Percentiles rank a stretch among this genome's conserved stretches.
phyloP scores from a whole-genome alignment of 2,888 invertebrate genomes.

The Steromphala cineraria region DNA sequence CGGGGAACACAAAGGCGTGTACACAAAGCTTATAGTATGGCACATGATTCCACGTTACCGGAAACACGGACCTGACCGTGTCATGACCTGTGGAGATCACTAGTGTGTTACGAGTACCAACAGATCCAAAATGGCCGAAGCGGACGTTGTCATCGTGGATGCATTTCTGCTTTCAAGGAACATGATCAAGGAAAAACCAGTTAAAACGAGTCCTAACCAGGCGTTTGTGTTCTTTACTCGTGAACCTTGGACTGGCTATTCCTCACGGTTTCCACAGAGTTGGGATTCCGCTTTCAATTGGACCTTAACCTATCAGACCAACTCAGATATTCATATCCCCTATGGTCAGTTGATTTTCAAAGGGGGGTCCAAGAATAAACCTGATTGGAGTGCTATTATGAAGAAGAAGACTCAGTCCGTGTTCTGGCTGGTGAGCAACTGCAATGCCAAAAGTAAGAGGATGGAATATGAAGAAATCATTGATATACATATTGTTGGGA shows the following conservation, averaged over 20 bases:
- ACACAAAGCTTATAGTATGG: neutral
- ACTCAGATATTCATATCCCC: conserved; percentile 47
- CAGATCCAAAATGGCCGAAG: neutral
- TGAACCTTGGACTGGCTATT: neutral
- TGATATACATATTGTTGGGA: conserved; percentile 28
- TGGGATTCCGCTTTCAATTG: conserved; percentile 46
- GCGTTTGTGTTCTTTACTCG: neutral
- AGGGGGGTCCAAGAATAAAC: neutral
- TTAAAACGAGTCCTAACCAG: neutral
- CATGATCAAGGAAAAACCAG: neutral
- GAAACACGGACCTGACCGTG: neutral
- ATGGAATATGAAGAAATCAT: conserved; percentile 35
- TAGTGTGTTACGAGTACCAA: neutral
- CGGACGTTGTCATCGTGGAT: conserved; percentile 3
- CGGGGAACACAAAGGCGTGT: neutral
- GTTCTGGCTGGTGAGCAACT: conserved; percentile 45
- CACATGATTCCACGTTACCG: neutral
- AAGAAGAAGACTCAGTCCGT: conserved; percentile 35
- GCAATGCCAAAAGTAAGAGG: conserved; percentile 36
- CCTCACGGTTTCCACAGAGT: neutral
- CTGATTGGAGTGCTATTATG: conserved; percentile 34
- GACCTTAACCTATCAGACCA: conserved; percentile 50
- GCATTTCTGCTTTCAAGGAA: neutral
- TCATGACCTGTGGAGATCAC: neutral
- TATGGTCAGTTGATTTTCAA: conserved; percentile 33